Conservation (phyloP, 30 jellyfish, hydroid and myxozoan species). For the Nemopilema nomurai region DNA sequence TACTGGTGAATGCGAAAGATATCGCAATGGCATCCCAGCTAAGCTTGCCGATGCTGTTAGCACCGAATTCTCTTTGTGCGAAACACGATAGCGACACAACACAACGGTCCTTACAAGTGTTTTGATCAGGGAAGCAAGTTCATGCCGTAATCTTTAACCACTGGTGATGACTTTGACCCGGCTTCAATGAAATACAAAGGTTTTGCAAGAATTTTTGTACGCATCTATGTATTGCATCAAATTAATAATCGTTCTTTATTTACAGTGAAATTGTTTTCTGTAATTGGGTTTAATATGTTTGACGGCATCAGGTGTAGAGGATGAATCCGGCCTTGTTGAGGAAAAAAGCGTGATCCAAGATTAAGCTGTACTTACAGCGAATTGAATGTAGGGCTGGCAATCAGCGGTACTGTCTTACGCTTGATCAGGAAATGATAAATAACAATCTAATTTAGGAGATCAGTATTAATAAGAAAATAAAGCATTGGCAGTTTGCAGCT, state of each 20-base stretch:
- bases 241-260: neutral
- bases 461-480: neutral
- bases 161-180: neutral
- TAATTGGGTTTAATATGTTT: constrained; percentile 16
- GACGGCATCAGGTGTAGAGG: neutral
- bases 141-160: neutral
- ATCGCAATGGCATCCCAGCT: neutral
- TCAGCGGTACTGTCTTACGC: constrained; percentile 37
- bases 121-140: neutral
- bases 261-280: constrained; percentile 5
- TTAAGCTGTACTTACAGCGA: neutral
- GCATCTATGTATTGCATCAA: constrained; percentile 1
- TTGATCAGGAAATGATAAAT: constrained; percentile 25
- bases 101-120: no score
- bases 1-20: no score
- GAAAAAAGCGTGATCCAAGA: neutral
- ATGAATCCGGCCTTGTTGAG: constrained; percentile 14
- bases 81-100: no score
- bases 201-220: neutral
- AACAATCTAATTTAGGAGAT: constrained; percentile 17
- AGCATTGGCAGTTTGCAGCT: neutral
- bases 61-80: no score
- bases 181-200: no score
- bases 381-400: constrained; percentile 6
- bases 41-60: neutral